Conservation (phyloP, 2,113 vertebrate species). For the Gallinago media region DNA sequence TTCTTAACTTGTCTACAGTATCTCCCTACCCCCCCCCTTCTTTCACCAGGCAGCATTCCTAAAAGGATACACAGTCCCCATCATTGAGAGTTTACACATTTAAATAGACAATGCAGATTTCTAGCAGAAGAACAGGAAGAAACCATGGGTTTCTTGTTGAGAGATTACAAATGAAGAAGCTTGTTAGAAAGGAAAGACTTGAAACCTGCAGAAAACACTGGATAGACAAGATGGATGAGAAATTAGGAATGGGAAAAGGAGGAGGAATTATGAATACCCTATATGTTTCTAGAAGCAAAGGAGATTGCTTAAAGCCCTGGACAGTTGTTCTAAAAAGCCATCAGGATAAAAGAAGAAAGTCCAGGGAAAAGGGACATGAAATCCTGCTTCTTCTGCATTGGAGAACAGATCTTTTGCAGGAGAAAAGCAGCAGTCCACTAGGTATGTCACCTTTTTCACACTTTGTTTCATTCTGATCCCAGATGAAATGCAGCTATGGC, state of each 20-base stretch:
- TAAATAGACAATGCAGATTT: not conserved
- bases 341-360: not conserved
- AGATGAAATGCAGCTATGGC: not conserved
- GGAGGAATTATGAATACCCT: not conserved
- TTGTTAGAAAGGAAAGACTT: not conserved
- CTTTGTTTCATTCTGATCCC: not conserved
- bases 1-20: rapidly evolving
- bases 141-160: not conserved
- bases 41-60: not conserved
- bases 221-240: not conserved
- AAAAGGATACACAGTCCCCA: not conserved
- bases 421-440: not conserved
- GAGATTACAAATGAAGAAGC: not conserved
- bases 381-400: not conserved
- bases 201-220: not conserved
- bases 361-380: not conserved
- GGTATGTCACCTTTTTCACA: not conserved
- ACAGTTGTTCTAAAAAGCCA: not conserved
- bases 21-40: not conserved
- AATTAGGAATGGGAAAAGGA: not conserved
- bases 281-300: not conserved
- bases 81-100: not conserved
- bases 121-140: not conserved
- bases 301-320: not conserved
- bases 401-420: not conserved